Evolutionary conservation across 2,888 invertebrate species (phyloP).

Genomic region (Tortricodes alternella): DNA sequence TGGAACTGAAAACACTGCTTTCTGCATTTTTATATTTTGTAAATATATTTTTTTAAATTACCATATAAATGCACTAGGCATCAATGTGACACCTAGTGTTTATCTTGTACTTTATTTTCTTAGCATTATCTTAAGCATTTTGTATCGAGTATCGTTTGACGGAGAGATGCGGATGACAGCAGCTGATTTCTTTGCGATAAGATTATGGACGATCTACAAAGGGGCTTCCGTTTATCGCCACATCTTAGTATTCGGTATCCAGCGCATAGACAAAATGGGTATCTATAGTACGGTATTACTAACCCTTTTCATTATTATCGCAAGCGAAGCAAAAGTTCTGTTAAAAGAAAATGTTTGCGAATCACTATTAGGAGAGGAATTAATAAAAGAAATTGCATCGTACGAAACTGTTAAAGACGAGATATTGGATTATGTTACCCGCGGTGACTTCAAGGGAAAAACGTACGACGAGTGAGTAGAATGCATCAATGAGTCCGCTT

Average conservation of each 20-base stretch:
- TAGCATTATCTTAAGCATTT: background rate
- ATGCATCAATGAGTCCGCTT: too few species aligned
- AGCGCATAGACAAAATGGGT: constrained; percentile 50
- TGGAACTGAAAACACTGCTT: too few species aligned
- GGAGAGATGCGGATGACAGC: too few species aligned
- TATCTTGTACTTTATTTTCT: too few species aligned
- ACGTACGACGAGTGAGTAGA: constrained; percentile 80
- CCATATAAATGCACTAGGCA: too few species aligned
- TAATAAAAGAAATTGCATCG: constrained; percentile 83
- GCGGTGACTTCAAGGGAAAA: constrained; percentile 79
- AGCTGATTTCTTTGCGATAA: too few species aligned
- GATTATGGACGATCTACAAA: constrained; percentile 49
- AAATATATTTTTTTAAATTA: too few species aligned
- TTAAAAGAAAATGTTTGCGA: constrained; percentile 56
- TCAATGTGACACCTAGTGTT: too few species aligned
- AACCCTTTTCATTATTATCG: constrained; percentile 46
- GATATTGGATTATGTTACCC: constrained; percentile 77
- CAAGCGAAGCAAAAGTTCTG: constrained; percentile 52
- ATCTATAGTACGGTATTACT: constrained; percentile 42
- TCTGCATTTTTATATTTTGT: too few species aligned
- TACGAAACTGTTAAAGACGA: constrained; percentile 75
- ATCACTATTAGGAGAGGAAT: constrained; percentile 60
- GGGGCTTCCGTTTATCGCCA: constrained; percentile 38
- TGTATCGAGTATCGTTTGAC: too few species aligned
- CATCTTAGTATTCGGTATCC: constrained; percentile 47